phyloP scores from a whole-genome alignment of 1,140 invertebrate genomes.

The Euwallacea similis region DNA sequence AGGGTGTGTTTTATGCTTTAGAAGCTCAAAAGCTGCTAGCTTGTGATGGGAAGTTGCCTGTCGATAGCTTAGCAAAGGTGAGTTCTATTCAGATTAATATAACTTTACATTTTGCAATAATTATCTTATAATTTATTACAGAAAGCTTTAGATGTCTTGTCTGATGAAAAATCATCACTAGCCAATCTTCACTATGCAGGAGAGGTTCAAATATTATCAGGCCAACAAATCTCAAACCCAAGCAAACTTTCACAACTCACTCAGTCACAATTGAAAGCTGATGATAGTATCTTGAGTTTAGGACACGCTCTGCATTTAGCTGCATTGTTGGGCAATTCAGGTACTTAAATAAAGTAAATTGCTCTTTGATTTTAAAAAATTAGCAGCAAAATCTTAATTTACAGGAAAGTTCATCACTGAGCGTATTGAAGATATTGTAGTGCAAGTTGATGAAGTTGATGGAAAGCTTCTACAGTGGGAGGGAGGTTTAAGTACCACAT shows the following conservation, averaged over 20 bases:
- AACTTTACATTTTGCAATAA: constrained; percentile 19
- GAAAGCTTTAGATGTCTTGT: constrained; percentile 43
- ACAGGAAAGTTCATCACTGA: constrained; percentile 69
- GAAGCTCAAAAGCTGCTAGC: constrained; percentile 42
- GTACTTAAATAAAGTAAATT: constrained; percentile 41
- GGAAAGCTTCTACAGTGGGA: constrained; percentile 88
- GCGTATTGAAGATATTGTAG: constrained; percentile 85
- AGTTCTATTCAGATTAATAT: constrained; percentile 19
- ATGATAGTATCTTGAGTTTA: constrained; percentile 62
- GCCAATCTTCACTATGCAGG: constrained; percentile 48
- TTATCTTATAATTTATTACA: constrained; percentile 35
- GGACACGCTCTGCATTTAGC: constrained; percentile 85
- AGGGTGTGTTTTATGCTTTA: constrained; percentile 44
- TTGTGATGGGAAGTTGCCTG: constrained; percentile 47
- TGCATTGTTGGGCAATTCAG: constrained; percentile 63
- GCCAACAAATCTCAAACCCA: constrained; percentile 43
- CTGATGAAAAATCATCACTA: constrained; percentile 44
- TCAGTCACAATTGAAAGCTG: constrained; percentile 49
- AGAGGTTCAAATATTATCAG: constrained; percentile 45
- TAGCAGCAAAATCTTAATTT: neutral
- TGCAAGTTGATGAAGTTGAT: constrained; percentile 95
- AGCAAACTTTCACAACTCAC: constrained; percentile 47
- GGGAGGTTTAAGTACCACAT: constrained; percentile 70
- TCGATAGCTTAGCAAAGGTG: constrained; percentile 43
- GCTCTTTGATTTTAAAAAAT: neutral